These are phyloP conservation scores for Ecdyonurus torrentis DNA, from an alignment of 2,888 invertebrate genomes.

Conservation along the genomic window DNA sequence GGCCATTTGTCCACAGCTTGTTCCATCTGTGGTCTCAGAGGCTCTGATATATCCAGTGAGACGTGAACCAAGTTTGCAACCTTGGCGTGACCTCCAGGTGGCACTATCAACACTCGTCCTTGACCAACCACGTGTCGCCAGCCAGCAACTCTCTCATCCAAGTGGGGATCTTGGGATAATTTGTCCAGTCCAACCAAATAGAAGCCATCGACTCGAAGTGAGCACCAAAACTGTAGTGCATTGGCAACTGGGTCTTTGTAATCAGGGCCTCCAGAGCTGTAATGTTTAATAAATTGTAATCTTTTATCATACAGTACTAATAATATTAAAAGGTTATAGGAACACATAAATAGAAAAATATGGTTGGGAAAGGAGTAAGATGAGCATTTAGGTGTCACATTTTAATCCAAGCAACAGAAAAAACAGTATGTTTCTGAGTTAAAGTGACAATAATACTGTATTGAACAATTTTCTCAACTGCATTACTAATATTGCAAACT, in stretches of 20 bases:
- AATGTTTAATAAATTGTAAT: too few relatives aligned
- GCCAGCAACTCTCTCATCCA: conserved; percentile 37
- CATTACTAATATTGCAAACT: too few relatives aligned
- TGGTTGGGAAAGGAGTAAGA: too few relatives aligned
- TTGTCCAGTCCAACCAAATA: conserved; percentile 65
- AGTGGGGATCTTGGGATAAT: conserved; percentile 39
- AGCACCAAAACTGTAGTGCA: conserved; percentile 48
- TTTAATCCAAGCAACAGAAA: too few relatives aligned
- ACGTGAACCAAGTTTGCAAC: conserved; percentile 8
- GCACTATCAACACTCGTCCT: not conserved
- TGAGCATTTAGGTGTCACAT: too few relatives aligned
- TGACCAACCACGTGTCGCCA: conserved; percentile 45
- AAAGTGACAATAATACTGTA: too few relatives aligned
- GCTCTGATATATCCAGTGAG: not conserved
- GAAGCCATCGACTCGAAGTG: conserved; percentile 75
- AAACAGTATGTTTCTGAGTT: too few relatives aligned
- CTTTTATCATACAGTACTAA: too few relatives aligned
- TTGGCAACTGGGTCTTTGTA: conserved; percentile 28
- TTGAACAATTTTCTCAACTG: too few relatives aligned
- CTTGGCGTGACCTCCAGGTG: not conserved
- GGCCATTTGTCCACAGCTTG: not conserved
- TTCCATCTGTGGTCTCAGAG: not conserved
- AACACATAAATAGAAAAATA: too few relatives aligned
- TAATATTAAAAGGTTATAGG: too few relatives aligned
- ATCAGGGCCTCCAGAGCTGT: not conserved